Base-by-base conservation (phyloP, 92 coral and sea anemone species). In the Epizoanthus ramosus region DNA sequence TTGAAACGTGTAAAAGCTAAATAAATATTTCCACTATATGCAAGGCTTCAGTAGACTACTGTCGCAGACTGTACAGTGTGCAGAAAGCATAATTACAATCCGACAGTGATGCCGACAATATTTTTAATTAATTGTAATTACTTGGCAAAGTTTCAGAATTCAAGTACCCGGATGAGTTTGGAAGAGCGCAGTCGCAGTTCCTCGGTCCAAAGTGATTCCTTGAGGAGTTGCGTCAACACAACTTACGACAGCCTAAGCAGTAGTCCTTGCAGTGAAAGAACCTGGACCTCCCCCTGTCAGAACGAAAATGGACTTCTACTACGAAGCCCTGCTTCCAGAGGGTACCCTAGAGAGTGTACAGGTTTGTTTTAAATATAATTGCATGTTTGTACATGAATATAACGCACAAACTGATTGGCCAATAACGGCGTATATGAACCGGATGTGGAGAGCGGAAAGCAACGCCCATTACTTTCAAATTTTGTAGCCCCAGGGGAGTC, bases 311-410 rank as follows among this genome's bases (percentile, higher is more conserved):
- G 84, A 10, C 56, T 24, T 23, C 83, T 63, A 10, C 47, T 59
- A 6, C 85, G 88, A 37, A 92, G 95, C 39, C 95, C 95, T 59
- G 93, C 93, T n/a, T 89, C 95, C 23, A 79, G 89, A 71, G 91
- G 91, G 33, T 89, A 89, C 52, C 91, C 93, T 22, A 52, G 59
- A 18, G 92, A 90, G n/a, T 89, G 88, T 13, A 84, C 83, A 84
- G 95, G 95, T 89, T 57, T 63, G 58, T 22, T 13, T 18, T 69
- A 10, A 59, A n/a, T 2, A 3, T 24, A 9, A 16, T 57, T 18
- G n/a, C n/a, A n/a, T n/a, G 28, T 43, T 52, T 57, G 0, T 16
- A 24, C 25, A 22, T 0, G 28, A 63, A 63, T 63, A 63, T 63
- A 22, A 31, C 35, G 69, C 35, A 31, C 13, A 17, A 8, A 0